Evolutionary conservation across 2,113 vertebrate species (phyloP), one percentile per base, ranked within the genome.

Genomic region (Myanophis thanlyinensis): DNA sequence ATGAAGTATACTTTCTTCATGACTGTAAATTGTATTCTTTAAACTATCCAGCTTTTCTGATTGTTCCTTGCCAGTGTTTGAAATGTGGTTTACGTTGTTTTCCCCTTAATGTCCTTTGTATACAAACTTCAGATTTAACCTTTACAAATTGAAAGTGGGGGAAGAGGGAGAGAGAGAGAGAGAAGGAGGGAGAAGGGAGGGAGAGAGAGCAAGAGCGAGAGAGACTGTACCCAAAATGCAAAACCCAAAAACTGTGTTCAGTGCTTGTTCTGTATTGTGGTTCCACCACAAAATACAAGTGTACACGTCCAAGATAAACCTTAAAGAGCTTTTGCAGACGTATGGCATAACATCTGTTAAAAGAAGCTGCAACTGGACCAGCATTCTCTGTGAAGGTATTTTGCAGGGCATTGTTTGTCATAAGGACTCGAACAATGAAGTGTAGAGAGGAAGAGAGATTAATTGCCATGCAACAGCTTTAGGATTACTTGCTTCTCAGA

Each of bases 401-500:
- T 88, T 90, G 2, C 46, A 67, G 0, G 59, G 92, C 44, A 85
- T 47, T 51, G 91, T 92, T 94, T 93, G 62, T 30, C 80, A 1
- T 40, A 22, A 62, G 47, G 22, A 2, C 92, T 94, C 2, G 48
- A 92, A 44, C 25, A 90, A 67, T n/a, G 91, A 90, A 89, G 86
- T 40, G 18, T 59, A 35, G 91, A 59, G 86, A 48, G 92, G 46
- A 89, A 89, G 3, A 84, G 59, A 92, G 94, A 96, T 95, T 30
- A 93, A 96, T 96, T n/a, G 7, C 87, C 10, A 62, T 12, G 3
- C 92, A 86, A 89, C 73, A 88, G 95, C 90, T 92, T 1, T 52
- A 22, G 93, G 35, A 52, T 91, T 91, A 90, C 93, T 91, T 54
- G 85, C 87, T 12, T 54, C 5, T 3, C 51, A 91, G 89, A 5